These are phyloP conservation scores for Cyprinodon brontotheroides DNA, from an alignment of 2,113 vertebrate genomes.

Conservation along the genomic window DNA sequence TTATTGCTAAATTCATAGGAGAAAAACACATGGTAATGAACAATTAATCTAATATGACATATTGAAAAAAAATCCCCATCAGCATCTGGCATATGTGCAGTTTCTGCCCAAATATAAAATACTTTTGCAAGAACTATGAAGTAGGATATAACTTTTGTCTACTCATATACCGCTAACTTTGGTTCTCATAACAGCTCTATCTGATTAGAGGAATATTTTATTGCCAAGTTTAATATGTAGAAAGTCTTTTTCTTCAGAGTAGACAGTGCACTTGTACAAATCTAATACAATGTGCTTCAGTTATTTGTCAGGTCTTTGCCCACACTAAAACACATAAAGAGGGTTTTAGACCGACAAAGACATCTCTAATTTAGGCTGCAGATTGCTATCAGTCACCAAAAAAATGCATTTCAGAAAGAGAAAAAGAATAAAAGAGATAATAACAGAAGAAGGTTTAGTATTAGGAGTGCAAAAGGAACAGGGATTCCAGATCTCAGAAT, in stretches of 20 bases:
- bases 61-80: no score
- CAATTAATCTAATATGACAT: no score
- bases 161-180: neutral
- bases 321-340: neutral
- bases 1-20: no score
- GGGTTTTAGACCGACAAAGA: neutral
- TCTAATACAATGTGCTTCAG: neutral
- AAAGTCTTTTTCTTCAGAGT: neutral
- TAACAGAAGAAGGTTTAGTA: constrained; percentile 36
- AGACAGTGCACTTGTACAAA: neutral
- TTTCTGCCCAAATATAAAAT: no score
- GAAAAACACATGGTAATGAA: no score
- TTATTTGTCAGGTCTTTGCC: constrained; percentile 10
- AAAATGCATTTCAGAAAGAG: constrained; percentile 28
- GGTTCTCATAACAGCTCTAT: neutral
- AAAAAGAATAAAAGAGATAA: constrained; percentile 11
- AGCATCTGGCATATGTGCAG: no score
- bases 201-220: neutral
- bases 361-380: constrained; percentile 8
- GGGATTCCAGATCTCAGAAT: constrained; percentile 68
- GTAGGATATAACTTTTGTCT: no score
- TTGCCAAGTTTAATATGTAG: constrained; percentile 3
- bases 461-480: constrained; percentile 60
- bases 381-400: constrained; percentile 50
- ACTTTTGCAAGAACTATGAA: no score